These are phyloP conservation scores for Helicoverpa armigera DNA, from an alignment of 1,140 invertebrate species.

Conservation along the genomic window DNA sequence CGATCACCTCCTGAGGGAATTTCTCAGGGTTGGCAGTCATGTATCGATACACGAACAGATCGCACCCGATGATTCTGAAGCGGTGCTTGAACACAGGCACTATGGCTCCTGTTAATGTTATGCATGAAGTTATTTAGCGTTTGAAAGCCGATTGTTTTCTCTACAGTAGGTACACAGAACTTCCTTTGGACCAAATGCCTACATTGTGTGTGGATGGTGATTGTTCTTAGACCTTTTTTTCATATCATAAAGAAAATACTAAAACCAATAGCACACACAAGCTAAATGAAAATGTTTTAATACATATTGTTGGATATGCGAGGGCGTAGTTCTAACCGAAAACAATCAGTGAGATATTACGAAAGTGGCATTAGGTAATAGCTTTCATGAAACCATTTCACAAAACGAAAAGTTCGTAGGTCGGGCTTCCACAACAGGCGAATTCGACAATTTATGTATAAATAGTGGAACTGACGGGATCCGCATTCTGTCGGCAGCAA, in stretches of 20 bases:
- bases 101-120: conserved; percentile 84
- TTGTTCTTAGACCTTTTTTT: too few species aligned
- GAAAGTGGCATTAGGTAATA: neutral
- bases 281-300: too few species aligned
- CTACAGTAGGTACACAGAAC: too few species aligned
- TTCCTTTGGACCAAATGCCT: too few species aligned
- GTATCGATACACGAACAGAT: conserved; percentile 90
- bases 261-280: too few species aligned
- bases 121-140: too few species aligned
- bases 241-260: too few species aligned
- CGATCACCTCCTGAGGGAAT: conserved; percentile 88
- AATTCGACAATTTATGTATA: neutral
- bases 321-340: too few species aligned
- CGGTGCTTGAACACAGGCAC: conserved; percentile 89
- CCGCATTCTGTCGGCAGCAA: neutral
- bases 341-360: neutral
- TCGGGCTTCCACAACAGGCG: conserved; percentile 12
- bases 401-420: conserved; percentile 11
- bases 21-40: conserved; percentile 90
- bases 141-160: too few species aligned
- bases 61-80: conserved; percentile 90
- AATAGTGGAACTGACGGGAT: conserved; percentile 17
- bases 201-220: too few species aligned
- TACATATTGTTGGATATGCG: too few species aligned
- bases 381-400: neutral